A percentile compares a stretch with the other conserved stretches of the same genome.
Conservation (phyloP, 2,888 invertebrate genomes). For the Lamellibrachia columna region DNA sequence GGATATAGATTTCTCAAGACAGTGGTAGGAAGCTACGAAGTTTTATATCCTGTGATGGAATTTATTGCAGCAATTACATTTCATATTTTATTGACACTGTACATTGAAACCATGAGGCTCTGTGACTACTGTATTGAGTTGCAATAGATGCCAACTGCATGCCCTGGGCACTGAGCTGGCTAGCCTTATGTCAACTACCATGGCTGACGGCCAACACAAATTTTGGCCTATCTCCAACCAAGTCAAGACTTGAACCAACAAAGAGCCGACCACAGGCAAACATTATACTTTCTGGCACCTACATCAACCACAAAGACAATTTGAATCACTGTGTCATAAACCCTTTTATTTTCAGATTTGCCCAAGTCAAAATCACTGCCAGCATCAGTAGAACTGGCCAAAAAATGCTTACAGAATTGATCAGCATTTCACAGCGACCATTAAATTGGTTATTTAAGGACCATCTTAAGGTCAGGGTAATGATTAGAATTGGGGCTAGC, state of each 20-base stretch:
- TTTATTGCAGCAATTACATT: not conserved
- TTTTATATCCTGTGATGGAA: not conserved
- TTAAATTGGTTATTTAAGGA: not conserved
- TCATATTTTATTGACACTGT: not conserved
- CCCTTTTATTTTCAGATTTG: not conserved
- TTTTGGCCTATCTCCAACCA: not conserved
- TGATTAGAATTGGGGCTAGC: not conserved
- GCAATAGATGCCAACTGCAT: not conserved
- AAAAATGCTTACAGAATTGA: too few relatives aligned
- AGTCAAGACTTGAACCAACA: not conserved
- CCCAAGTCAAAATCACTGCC: too few relatives aligned
- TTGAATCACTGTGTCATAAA: not conserved
- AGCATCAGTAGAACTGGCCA: too few relatives aligned
- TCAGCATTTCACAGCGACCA: not conserved
- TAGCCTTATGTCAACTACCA: not conserved
- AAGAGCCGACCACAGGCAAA: not conserved
- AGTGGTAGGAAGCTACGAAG: not conserved
- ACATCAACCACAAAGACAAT: not conserved
- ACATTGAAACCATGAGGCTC: not conserved
- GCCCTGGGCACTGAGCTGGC: not conserved
- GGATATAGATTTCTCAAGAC: too few relatives aligned
- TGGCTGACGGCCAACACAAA: not conserved
- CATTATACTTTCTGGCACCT: not conserved
- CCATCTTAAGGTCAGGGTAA: not conserved
- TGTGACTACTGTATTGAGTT: not conserved